These are phyloP conservation scores for Myotis myotis DNA, from an alignment of 2,797 vertebrate species.

Conservation along the genomic window DNA sequence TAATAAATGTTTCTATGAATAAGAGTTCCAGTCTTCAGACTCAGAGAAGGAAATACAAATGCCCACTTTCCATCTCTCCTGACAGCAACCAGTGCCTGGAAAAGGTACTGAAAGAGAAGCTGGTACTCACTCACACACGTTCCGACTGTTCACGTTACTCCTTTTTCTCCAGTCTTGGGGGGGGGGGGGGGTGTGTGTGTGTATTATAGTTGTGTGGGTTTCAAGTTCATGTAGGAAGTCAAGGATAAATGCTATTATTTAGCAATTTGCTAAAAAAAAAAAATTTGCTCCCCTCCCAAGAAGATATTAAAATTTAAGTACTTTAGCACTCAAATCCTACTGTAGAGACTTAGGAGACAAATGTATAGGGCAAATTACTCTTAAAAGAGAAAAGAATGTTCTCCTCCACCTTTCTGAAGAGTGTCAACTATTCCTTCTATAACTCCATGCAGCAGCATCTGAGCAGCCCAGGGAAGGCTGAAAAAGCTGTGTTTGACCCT, in stretches of 20 bases:
- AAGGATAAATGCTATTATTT: constrained; percentile 11
- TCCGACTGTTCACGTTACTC: neutral
- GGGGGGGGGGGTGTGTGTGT: neutral
- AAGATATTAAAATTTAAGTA: neutral
- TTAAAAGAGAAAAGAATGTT: neutral
- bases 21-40: neutral
- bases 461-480: neutral
- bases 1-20: neutral
- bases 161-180: neutral
- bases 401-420: neutral
- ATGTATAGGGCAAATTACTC: neutral
- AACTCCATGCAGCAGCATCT: neutral
- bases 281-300: neutral
- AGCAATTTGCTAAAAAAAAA: constrained; percentile 25
- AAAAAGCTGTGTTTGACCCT: neutral
- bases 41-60: constrained; percentile 30
- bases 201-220: neutral
- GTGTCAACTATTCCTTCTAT: neutral
- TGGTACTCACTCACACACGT: neutral
- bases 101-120: neutral
- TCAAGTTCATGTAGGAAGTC: constrained; percentile 25
- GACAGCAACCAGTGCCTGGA: neutral
- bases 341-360: neutral
- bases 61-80: neutral
- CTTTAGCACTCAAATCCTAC: neutral